Evolutionary conservation across 2,888 invertebrate genomes (phyloP), one percentile per base, ranked within the genome.

Genomic region (Cheilosia vernalis): DNA sequence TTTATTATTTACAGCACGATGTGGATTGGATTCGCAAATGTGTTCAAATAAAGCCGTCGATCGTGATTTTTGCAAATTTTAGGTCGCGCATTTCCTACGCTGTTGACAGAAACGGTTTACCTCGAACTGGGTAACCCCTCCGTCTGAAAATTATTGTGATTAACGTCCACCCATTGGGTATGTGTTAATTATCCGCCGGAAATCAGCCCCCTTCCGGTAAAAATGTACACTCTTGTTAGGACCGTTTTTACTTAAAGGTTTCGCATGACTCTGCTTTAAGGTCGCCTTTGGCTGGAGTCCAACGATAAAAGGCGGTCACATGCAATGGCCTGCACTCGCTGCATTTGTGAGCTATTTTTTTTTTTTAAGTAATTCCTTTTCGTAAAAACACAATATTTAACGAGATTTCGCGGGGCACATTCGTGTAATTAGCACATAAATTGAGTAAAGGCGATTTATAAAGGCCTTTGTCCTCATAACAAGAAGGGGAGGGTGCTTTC

Each of bases 391-490:
- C 47, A 72, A 64, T 47, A 53, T 76, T 66, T 76, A 76, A 76
- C 66, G 76, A 76, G 76, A 67, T 76, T 76, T 58, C 42, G 44
- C 27, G 9, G 58, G 49, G 30, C 56, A 58, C 66, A 58, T 76
- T 74, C 64, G 74, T 76, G 76, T 76, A 76, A 67, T 76, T 76
- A 76, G 58, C 76, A 33, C 66, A 76, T 76, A 67, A 76, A 77
- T 69, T 77, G 77, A 77, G 77, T 77, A 67, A 69, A 77, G 69
- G 69, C 69, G 61, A n/a, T n/a, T n/a, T n/a, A n/a, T n/a, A n/a
- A n/a, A n/a, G n/a, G 27, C 44, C 69, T 77, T 61, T 69, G 61
- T 61, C 53, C 24, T 2, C 24, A 24, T 2, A 2, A 61, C 5
- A 42, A 33, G 5, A 5, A 4, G 24, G 24, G 2, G 44, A 3